These are phyloP conservation scores for Epinotia nisella DNA, from an alignment of 2,888 invertebrate genomes.

Conservation along the genomic window DNA sequence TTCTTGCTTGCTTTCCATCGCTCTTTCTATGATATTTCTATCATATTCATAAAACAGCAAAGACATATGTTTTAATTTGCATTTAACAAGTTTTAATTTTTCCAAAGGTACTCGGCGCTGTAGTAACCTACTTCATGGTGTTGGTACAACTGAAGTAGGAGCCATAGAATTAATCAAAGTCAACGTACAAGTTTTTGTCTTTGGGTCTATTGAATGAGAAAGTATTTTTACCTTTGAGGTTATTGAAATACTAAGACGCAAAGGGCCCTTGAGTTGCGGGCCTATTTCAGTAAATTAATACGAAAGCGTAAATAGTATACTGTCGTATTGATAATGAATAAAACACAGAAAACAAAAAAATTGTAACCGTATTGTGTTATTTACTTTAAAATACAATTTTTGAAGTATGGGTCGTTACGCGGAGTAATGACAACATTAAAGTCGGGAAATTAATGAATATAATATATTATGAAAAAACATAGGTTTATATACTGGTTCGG, in stretches of 20 bases:
- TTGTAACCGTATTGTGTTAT: too few species aligned
- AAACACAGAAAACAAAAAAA: neutral
- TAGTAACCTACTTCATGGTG: slow-evolving; percentile 96
- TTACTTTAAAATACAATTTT: too few species aligned
- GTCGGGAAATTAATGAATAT: too few species aligned
- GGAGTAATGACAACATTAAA: too few species aligned
- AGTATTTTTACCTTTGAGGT: slow-evolving; percentile 8
- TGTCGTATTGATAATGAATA: neutral
- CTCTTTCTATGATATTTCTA: neutral
- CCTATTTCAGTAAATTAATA: neutral
- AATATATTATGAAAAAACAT: too few species aligned
- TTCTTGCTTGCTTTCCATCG: neutral
- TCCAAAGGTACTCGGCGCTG: slow-evolving; percentile 92
- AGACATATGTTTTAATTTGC: neutral
- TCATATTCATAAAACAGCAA: neutral
- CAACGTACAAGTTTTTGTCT: neutral
- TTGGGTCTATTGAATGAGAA: neutral
- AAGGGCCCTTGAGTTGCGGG: neutral
- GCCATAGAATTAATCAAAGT: slow-evolving; percentile 7
- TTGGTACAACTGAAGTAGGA: slow-evolving; percentile 93
- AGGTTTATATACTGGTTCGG: too few species aligned
- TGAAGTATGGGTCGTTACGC: too few species aligned
- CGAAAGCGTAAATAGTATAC: neutral
- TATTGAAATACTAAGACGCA: neutral
- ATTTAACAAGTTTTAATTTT: neutral